These are phyloP conservation scores for Pollenia griseotomentosa DNA, from an alignment of 2,888 invertebrate genomes.

Conservation along the genomic window DNA sequence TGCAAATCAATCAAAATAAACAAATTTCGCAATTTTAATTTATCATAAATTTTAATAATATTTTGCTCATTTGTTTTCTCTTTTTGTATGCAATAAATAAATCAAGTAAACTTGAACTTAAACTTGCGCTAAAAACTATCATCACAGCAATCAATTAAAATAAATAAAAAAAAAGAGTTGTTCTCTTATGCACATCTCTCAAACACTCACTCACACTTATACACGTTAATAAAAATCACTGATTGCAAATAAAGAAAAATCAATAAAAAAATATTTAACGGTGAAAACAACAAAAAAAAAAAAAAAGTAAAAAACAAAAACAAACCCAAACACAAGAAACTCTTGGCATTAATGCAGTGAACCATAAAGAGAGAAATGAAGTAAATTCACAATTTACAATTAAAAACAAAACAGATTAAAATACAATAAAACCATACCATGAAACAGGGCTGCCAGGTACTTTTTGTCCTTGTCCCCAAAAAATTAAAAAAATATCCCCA, in stretches of 20 bases:
- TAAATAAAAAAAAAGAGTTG: neutral
- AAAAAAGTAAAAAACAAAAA: neutral
- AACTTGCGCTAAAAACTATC: conserved; percentile 30
- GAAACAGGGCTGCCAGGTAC: no score
- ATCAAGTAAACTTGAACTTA: conserved; percentile 38
- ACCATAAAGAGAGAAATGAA: conserved; percentile 17
- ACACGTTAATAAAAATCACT: neutral
- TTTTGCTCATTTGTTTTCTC: no score
- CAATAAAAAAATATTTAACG: conserved; percentile 19
- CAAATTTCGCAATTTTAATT: no score
- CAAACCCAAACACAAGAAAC: neutral
- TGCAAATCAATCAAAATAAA: neutral
- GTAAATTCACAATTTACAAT: neutral
- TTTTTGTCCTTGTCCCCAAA: no score
- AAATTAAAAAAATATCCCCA: no score
- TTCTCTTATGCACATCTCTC: neutral
- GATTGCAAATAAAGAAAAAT: neutral
- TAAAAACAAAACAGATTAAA: neutral
- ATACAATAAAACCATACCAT: neutral
- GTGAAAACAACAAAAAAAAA: neutral
- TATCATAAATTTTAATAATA: neutral
- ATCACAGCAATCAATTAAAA: conserved; percentile 13
- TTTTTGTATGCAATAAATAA: conserved; percentile 14
- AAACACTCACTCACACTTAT: neutral
- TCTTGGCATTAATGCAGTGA: neutral